Evolutionary conservation across 2,797 vertebrate species (phyloP).

Genomic region (Malacoctenus gilli): DNA sequence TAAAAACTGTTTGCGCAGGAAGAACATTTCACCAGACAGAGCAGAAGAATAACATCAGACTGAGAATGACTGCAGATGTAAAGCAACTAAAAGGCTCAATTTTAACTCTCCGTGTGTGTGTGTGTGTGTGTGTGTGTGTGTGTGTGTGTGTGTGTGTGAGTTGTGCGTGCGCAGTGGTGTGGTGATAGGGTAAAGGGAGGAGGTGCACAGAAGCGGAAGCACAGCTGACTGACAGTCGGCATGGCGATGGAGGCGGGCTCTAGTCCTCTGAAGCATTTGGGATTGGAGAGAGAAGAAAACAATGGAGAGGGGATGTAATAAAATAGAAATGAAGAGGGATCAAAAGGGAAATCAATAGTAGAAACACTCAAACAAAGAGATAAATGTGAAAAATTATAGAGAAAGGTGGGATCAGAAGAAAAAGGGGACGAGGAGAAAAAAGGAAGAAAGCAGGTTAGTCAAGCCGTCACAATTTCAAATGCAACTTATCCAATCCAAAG

Average conservation of each 20-base stretch:
- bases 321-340: background rate
- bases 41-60: too few relatives aligned
- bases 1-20: too few relatives aligned
- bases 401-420: conserved; percentile 7
- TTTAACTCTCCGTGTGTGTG: background rate
- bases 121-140: conserved; percentile 8
- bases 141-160: conserved; percentile 2
- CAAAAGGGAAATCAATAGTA: background rate
- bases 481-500: conserved; percentile 29
- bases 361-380: background rate
- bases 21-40: too few relatives aligned
- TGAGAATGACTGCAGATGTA: too few relatives aligned
- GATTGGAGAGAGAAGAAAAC: background rate
- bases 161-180: conserved; percentile 9
- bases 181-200: conserved; percentile 28
- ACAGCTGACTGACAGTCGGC: conserved; percentile 73
- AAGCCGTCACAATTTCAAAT: conserved; percentile 54
- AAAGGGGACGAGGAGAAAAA: conserved; percentile 35
- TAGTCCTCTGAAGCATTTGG: conserved; percentile 73
- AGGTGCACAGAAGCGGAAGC: conserved; percentile 73
- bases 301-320: too few relatives aligned
- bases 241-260: conserved; percentile 67
- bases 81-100: too few relatives aligned
- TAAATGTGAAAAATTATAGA: conserved; percentile 1
- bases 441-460: conserved; percentile 80